These are phyloP conservation scores for Proctacanthus coquilletti DNA, from an alignment of 1,140 invertebrate species.

Conservation along the genomic window DNA sequence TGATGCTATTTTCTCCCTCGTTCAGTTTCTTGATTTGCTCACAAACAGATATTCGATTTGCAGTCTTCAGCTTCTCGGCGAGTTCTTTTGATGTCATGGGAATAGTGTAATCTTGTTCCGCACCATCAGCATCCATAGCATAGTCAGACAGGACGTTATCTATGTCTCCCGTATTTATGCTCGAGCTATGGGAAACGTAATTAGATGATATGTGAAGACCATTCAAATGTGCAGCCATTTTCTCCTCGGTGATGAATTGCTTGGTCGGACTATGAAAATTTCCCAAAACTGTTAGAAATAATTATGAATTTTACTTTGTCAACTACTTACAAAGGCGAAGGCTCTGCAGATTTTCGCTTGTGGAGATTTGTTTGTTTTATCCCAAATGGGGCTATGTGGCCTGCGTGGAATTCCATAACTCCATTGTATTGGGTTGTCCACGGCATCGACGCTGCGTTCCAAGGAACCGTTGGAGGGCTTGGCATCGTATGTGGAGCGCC, in stretches of 20 bases:
- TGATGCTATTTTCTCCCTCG: constrained; percentile 33
- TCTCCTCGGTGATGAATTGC: constrained; percentile 64
- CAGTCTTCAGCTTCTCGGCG: constrained; percentile 36
- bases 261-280: constrained; percentile 38
- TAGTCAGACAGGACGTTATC: constrained; percentile 16
- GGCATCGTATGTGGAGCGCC: neutral
- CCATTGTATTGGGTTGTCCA: constrained; percentile 14
- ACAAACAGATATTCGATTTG: constrained; percentile 43
- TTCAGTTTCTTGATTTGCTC: constrained; percentile 50
- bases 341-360: constrained; percentile 8
- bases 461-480: constrained; percentile 10
- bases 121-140: constrained; percentile 9
- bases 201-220: constrained; percentile 49
- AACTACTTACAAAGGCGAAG: constrained; percentile 6
- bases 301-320: neutral
- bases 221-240: constrained; percentile 59
- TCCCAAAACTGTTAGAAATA: neutral
- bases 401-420: constrained; percentile 18
- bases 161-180: constrained; percentile 8
- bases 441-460: constrained; percentile 10
- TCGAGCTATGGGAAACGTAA: constrained; percentile 20
- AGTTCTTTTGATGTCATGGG: constrained; percentile 27
- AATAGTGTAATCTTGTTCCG: constrained; percentile 11
- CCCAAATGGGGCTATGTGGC: neutral
- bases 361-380: constrained; percentile 6